Evolutionary conservation across 2,113 vertebrate species (phyloP).

Genomic region (Dipodomys merriami): DNA sequence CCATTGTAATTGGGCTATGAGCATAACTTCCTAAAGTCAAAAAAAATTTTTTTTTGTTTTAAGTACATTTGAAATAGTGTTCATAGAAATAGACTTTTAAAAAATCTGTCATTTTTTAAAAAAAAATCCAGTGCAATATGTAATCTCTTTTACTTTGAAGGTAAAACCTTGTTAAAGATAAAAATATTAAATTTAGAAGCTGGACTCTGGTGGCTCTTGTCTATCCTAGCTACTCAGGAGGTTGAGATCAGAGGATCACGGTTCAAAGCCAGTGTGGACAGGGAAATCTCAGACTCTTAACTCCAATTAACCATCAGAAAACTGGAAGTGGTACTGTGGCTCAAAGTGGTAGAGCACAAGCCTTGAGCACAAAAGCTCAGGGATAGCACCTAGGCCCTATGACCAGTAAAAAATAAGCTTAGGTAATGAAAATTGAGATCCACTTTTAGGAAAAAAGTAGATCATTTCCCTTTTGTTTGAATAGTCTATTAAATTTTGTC

Average conservation of each 20-base stretch:
- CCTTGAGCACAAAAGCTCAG: too few species aligned
- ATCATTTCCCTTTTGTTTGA: not conserved
- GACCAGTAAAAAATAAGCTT: too few species aligned
- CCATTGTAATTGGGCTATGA: slow-evolving; percentile 14
- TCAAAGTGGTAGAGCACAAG: too few species aligned
- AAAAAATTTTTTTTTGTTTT: slow-evolving; percentile 23
- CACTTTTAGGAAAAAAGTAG: not conserved
- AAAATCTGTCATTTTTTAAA: not conserved
- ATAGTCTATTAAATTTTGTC: slow-evolving; percentile 13
- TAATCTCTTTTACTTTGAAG: slow-evolving; percentile 42
- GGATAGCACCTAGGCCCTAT: too few species aligned
- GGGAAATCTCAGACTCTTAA: too few species aligned
- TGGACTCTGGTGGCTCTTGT: too few species aligned
- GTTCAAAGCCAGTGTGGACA: too few species aligned
- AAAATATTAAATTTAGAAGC: slow-evolving; percentile 1
- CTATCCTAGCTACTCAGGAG: too few species aligned
- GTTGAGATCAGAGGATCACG: too few species aligned
- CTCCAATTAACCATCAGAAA: too few species aligned
- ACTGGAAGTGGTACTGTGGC: too few species aligned
- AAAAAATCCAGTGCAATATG: slow-evolving; percentile 1
- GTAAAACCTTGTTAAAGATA: not conserved
- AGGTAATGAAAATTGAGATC: too few species aligned
- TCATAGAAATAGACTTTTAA: slow-evolving; percentile 38
- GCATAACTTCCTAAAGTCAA: slow-evolving; percentile 31
- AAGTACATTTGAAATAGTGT: not conserved